Evolutionary conservation across 1,140 invertebrate species (phyloP).

Genomic region (Acromyrmex echinatior): DNA sequence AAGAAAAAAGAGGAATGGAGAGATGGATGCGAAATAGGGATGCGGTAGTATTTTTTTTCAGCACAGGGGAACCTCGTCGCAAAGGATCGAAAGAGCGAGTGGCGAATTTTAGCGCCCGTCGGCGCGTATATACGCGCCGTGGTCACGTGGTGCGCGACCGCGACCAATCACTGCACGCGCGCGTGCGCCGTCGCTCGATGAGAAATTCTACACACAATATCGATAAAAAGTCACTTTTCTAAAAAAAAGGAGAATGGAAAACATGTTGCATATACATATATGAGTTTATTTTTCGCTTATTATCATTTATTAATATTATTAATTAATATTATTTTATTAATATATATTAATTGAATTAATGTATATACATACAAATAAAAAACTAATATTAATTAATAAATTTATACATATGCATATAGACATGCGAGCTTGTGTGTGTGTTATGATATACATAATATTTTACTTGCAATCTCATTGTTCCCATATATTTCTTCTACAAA

Average conservation of each 20-base stretch:
- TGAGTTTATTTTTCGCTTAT: too few relatives aligned
- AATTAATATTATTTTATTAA: too few relatives aligned
- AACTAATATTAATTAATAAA: too few relatives aligned
- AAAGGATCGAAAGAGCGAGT: constrained; percentile 80
- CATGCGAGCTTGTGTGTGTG: too few relatives aligned
- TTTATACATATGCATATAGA: too few relatives aligned
- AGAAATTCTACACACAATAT: background rate
- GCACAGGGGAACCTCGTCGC: constrained; percentile 63
- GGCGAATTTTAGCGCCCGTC: constrained; percentile 75
- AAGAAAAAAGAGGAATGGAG: background rate
- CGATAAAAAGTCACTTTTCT: background rate
- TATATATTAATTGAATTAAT: background rate
- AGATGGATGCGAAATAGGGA: background rate
- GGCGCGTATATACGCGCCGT: constrained; percentile 79
- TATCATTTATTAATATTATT: too few relatives aligned
- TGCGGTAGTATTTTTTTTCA: background rate
- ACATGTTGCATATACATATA: background rate
- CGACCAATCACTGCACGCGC: background rate
- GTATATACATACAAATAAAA: background rate
- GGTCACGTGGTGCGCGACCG: constrained; percentile 74
- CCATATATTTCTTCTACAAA: background rate
- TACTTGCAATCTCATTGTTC: background rate
- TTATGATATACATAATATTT: background rate
- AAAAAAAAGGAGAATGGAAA: background rate
- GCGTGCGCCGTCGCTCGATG: background rate